Evolutionary conservation across 2,797 vertebrate genomes (phyloP), one percentile per base, ranked within the genome.

Genomic region (Gallinago solitaria): DNA sequence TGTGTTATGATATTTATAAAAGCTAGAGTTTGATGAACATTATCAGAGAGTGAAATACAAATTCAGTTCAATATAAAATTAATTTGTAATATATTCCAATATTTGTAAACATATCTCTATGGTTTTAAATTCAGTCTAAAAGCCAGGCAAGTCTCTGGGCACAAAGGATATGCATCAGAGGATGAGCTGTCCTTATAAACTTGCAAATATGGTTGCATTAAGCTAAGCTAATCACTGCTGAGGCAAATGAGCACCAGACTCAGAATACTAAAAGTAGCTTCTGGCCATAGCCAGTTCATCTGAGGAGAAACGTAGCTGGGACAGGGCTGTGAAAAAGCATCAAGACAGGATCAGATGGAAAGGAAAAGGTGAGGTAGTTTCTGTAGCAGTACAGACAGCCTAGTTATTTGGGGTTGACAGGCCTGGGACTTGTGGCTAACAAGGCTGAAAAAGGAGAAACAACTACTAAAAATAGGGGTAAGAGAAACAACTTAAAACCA

Each of bases 171-270:
- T 56, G 41, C 16, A 88, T 69, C 69, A 91, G 73, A 88, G 43
- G 41, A 54, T 35, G 32, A 92, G 18, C 50, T 81, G 32, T 88
- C 48, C 61, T 68, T 75, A 71, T n/a, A 75, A 90, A 83, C 32
- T 81, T 90, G 61, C 45, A 90, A 75, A 89, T 94, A 41, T 32
- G 13, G 45, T 78, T 87, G 53, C 25, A 47, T 87, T 78, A 88
- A 82, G 69, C 79, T 86, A 70, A 94, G 54, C 41, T 89, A 86
- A 93, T 93, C 57, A 57, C 25, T 87, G 35, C 84, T 71, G 89
- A 85, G 60, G 65, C 28, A 87, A 86, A 88, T 41, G 35, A 91
- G 32, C 53, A 77, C 23, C 68, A 80, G 64, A 41, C 33, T 67
- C 61, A 6, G 37, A 89, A 71, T 47, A 75, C 12, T 64, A 68